Base-by-base conservation (phyloP, 2,888 invertebrate species). In the Lepidonotus clava region DNA sequence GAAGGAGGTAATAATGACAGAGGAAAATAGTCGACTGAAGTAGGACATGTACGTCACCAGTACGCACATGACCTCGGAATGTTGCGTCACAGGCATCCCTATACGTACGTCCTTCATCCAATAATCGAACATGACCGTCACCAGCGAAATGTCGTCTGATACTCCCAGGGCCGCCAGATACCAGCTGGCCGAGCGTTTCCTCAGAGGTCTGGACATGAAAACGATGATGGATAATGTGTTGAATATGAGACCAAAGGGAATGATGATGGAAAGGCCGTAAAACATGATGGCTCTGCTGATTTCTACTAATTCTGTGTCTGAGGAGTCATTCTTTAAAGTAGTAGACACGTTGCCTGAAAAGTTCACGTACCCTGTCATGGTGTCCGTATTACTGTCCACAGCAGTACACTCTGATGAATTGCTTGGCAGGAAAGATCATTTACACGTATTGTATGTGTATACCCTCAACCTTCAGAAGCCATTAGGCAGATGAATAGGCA, bases 161-260 rank as follows among this genome's bases (percentile, higher is more conserved):
- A 88, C 53, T 0, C 87, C 88, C 51, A 88, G 83, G 6, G 87
- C 85, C 14, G 87, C 86, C 66, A 88, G 85, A 83, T 88, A 88
- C 84, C 83, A 86, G 40, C 86, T 87, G 4, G 87, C 67, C 18
- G 88, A 86, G n/a, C 87, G 36, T 32, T 38, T 86, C 21, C 88
- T 32, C 87, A 88, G 32, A 32, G 32, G 38, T 24, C 53, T 38
- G 4, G 86, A 46, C 46, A 77, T 86, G 76, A 88, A 88, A 24
- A 88, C 87, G 0, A 86, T 11, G 4, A 88, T 38, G 36, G 87
- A 87, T 5, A 87, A 21, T 0, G 87, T 84, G 86, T 88, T 88
- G 71, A 86, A 86, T 40, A 88, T 24, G 21, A 88, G 85, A 0
- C 88, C 88, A 0, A 71, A 32, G 6, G 87, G 87, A 24, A 88